Evolutionary conservation across 2,113 vertebrate species (phyloP), one percentile per base, ranked within the genome.

Genomic region (Halcyon malimbica): DNA sequence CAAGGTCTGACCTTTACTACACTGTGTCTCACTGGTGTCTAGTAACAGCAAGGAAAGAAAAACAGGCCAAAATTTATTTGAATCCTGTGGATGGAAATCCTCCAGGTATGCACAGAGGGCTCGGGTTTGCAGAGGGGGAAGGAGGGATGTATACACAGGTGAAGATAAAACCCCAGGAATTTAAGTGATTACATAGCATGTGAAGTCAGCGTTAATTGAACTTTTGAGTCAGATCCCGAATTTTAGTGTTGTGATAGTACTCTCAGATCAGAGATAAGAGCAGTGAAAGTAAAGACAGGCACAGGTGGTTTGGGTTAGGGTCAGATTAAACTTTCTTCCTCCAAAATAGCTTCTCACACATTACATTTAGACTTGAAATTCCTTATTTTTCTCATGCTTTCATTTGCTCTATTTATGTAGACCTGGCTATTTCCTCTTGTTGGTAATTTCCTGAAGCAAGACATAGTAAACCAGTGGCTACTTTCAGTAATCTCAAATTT

Each of bases 141-240:
- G 35, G 78, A 41, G 74, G 42, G 62, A 83, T 85, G 73, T 80
- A 53, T 70, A 83, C 54, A 76, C 86, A 80, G 81, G 83, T 92
- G 91, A 96, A 95, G 81, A 90, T 78, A 85, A 56, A 96, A 83
- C 79, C 12, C 5, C 54, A 83, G 88, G 88, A 90, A 95, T 91
- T 92, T 76, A 83, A 89, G 84, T 67, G 80, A 94, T 91, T 92
- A 67, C 41, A 62, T 5, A 64, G 70, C 93, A 94, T 73, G 67
- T 70, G 42, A 92, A 92, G 93, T 95, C 93, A 96, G 92, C 79
- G 2, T 83, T 97, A 96, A 96, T 78, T 85, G 82, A 88, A 90
- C 75, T 94, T 89, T 90, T 94, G 79, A 96, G 90, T 94, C 75
- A 50, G 75, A 83, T 74, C 71, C 93, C 7, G 2, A 90, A 75